Evolutionary conservation across 2,888 invertebrate genomes (phyloP).

Genomic region (Sinentomon sp.): DNA sequence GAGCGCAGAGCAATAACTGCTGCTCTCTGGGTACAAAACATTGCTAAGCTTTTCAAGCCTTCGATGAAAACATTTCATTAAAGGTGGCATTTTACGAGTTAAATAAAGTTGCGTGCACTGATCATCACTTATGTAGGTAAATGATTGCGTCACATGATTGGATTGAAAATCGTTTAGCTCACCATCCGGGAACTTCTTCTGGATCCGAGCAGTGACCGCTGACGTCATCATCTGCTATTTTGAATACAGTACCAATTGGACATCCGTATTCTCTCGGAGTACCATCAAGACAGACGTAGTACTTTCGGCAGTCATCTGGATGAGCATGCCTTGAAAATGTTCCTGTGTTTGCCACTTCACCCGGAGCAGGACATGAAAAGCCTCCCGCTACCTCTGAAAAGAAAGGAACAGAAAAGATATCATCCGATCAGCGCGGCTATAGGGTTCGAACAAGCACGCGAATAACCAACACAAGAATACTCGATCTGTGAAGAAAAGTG

Average conservation of each 20-base stretch:
- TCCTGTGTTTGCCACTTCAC: conserved; percentile 46
- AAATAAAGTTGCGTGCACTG: conserved; percentile 1
- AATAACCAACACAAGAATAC: too few species aligned
- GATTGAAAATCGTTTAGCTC: too few species aligned
- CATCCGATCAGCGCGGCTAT: too few species aligned
- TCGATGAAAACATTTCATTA: too few species aligned
- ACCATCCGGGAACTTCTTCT: conserved; percentile 87
- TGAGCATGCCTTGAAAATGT: conserved; percentile 85
- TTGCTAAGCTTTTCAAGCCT: too few species aligned
- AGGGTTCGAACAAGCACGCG: too few species aligned
- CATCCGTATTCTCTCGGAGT: conserved; percentile 79
- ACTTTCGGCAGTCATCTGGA: conserved; percentile 65
- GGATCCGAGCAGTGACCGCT: conserved; percentile 82
- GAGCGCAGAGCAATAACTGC: too few species aligned
- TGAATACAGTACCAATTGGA: conserved; percentile 84
- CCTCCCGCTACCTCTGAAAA: conserved; percentile 64
- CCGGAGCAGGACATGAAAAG: conserved; percentile 55
- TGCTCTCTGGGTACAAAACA: too few species aligned
- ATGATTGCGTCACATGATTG: background rate
- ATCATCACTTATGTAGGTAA: background rate
- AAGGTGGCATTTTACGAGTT: background rate
- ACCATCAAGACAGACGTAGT: conserved; percentile 77
- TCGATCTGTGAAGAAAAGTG: too few species aligned
- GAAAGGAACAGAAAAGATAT: conserved; percentile 1
- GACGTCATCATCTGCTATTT: conserved; percentile 68